Base-by-base conservation (phyloP, 2,888 invertebrate genomes). In the Macroteleia sp. region DNA sequence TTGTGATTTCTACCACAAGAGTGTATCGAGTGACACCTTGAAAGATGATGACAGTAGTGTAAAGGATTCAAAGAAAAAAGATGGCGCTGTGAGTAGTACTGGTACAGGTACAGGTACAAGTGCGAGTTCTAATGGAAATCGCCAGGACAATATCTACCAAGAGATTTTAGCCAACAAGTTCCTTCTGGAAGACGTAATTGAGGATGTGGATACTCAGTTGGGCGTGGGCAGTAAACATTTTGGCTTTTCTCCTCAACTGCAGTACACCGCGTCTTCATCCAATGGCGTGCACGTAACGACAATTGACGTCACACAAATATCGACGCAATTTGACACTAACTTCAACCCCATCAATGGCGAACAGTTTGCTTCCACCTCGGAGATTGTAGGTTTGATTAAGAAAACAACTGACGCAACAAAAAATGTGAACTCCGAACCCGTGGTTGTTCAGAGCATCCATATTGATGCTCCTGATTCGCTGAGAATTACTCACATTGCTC, bases 1-100 rank as follows among this genome's bases (percentile, higher is more conserved):
- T 0, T 95, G 95, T 79, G 95, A 95, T 85, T 95, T 95, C 92
- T 94, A 94, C 87, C 94, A 94, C 84, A 94, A 93, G 46, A 86
- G 91, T 16, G 91, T 92, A 1, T 92, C 92, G 0, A 91, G 92
- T 1, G 92, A 93, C 17, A 91, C 93, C 0, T 91, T 81, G 5
- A 90, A 90, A 57, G 86, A 89, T 25, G 89, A 90, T 8, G 48
- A 62, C 4, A 62, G 14, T 9, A 83, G 83, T 20, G 92, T 85
- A 87, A 93, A 87, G 92, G 93, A 84, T 90, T 92, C 80, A 1
- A 91, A 90, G 80, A 86, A 86, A 16, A 92, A 91, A 82, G 92
- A 91, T 81, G 88, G 88, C 1, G 74, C 88, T 4, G 20, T 70
- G 16, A 70, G 61, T 19, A 91, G 89, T 87, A 17, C 46, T 16